These are phyloP conservation scores for Epinephelus awoara DNA, from an alignment of 2,797 vertebrate species.

Conservation along the genomic window DNA sequence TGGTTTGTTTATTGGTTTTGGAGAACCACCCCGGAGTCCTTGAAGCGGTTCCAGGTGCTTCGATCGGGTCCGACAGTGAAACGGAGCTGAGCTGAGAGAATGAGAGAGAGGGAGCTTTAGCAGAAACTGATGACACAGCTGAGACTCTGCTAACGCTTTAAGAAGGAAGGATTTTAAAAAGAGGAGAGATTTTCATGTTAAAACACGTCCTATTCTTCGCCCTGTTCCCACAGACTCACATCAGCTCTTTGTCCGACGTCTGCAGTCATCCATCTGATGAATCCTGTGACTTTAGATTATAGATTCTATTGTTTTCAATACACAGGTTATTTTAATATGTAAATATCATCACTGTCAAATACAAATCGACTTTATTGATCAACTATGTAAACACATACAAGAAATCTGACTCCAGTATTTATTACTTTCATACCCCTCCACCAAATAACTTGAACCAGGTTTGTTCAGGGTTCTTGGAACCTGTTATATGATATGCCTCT, in stretches of 20 bases:
- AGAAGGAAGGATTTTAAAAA: constrained; percentile 49
- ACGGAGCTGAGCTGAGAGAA: constrained; percentile 47
- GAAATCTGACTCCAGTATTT: too few species aligned
- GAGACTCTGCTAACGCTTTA: constrained; percentile 43
- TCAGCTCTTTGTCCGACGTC: background rate
- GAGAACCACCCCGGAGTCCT: constrained; percentile 72
- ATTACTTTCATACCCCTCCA: too few species aligned
- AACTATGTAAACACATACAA: too few species aligned
- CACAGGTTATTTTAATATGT: too few species aligned
- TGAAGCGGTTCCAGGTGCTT: constrained; percentile 76
- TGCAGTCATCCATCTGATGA: too few species aligned
- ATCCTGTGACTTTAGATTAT: background rate
- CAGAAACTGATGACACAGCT: constrained; percentile 75
- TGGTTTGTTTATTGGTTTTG: constrained; percentile 76
- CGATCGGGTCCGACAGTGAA: constrained; percentile 60
- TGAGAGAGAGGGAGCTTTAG: constrained; percentile 63
- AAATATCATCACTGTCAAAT: too few species aligned
- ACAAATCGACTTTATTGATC: too few species aligned
- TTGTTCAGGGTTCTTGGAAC: too few species aligned
- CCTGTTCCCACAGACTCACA: constrained; percentile 4
- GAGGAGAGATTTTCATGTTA: constrained; percentile 31
- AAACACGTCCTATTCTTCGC: constrained; percentile 1
- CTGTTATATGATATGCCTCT: too few species aligned
- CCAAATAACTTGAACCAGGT: too few species aligned
- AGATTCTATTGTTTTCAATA: too few species aligned